Base-by-base conservation (phyloP, 2,888 invertebrate species). In the Fissipunctia ypsillon region DNA sequence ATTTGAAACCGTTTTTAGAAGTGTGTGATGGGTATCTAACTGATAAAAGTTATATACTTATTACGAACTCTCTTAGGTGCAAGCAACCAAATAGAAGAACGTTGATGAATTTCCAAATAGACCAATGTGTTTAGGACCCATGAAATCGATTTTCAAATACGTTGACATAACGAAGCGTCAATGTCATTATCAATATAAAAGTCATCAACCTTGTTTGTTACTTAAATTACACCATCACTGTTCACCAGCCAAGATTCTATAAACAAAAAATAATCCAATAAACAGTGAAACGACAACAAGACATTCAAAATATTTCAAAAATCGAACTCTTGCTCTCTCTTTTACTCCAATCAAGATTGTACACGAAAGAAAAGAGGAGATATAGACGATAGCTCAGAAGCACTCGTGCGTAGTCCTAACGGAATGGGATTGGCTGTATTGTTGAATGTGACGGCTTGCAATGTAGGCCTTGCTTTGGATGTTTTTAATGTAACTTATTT, bases 391-490 rank as follows among this genome's bases (percentile, higher is more conserved):
- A 76, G 74, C 78, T 80, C 45, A 28, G 75, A 85, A 59, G 84
- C 89, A 86, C 86, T 89, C 93, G 93, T 93, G 93, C 93, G 92
- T 93, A 87, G 63, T 80, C 65, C 61, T 83, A 85, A 87, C 83
- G 88, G 87, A 87, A 89, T 87, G 85, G 78, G 77, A 83, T 76
- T 78, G 88, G 84, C 79, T 84, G 82, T 81, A 86, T 83, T 85
- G 82, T 80, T 82, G 78, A 76, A 73, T 77, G 73, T 80, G 86
- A 85, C 87, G 80, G 73, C 79, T 77, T 57, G 69, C 64, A 78
- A 73, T 70, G 77, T 35, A 65, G 84, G 78, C 81, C 78, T 81
- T 84, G 74, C 69, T 78, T 76, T 79, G 78, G 74, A 84, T 86
- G 81, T 81, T 83, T 79, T 57, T 84, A 83, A 84, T 69, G 74